Base-by-base conservation (phyloP, 2,113 vertebrate genomes). In the Macrotis lagotis region DNA sequence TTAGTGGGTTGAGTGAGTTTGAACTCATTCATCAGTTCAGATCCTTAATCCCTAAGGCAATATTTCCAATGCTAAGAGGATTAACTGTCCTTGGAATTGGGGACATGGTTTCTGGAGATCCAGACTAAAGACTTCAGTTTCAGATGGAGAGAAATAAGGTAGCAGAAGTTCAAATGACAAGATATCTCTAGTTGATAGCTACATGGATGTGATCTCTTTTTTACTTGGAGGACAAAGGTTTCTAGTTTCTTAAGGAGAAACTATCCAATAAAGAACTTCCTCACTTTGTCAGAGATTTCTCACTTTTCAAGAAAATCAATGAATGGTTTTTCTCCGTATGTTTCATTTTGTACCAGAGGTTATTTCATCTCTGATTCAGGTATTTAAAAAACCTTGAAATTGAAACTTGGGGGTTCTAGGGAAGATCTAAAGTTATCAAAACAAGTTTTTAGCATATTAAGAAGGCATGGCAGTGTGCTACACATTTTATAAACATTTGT, bases 401-500 rank as follows among this genome's bases (percentile, higher is more conserved):
- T 66, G 12, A 66, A 66, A 11, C 31, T 16, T 16, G 14, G 31
- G 59, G 3, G 1, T 37, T 66, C 55, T 66, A 66, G 31, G 55
- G 55, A 59, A 59, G 28, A 59, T 37, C 10, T 4, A 59, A 59
- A 37, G 59, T 66, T 31, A 66, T 66, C 12, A 66, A 66, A 37
- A 66, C 37, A 59, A 31, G 25, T 25, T 59, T 31, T 37, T 37
- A 53, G 25, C 9, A 37, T 37, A 12, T 66, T 37, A 66, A 37
- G 11, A 66, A 66, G 59, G 59, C 4, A 66, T 66, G 59, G 37
- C 59, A 66, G 3, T 44, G 66, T 83, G 37, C 19, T 83, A 2
- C 0, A 53, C 89, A 50, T 94, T 96, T 96, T 91, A 94, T 49
- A 96, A 94, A 89, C 91, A 59, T 91, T 93, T 94, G 50, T 48